phyloP scores from a whole-genome alignment of 2,888 invertebrate species.

The Philaethria dido region DNA sequence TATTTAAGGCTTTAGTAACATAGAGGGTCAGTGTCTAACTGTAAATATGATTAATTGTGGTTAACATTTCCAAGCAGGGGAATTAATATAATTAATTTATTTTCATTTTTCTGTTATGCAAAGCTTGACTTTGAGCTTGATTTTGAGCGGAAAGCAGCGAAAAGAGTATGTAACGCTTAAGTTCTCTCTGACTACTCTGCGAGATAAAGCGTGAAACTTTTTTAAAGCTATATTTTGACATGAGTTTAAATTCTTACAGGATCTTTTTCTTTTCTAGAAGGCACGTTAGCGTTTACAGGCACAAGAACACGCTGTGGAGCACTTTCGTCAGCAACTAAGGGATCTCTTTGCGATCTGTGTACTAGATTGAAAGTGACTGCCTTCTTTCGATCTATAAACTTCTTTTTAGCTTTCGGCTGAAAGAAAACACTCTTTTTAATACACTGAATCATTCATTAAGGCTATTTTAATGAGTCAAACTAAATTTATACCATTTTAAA shows the following conservation, averaged over 20 bases:
- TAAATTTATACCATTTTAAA: conserved; percentile 58
- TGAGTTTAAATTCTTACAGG: conserved; percentile 59
- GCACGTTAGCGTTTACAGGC: conserved; percentile 80
- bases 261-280: conserved; percentile 68
- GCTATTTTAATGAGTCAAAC: neutral
- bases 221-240: too few species aligned
- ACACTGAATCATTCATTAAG: neutral
- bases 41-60: too few species aligned
- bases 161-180: too few species aligned
- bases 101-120: too few species aligned
- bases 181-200: too few species aligned
- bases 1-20: too few species aligned
- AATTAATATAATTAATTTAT: too few species aligned
- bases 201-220: too few species aligned
- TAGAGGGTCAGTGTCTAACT: too few species aligned
- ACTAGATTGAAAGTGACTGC: conserved; percentile 96
- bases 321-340: conserved; percentile 92
- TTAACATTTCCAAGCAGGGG: too few species aligned
- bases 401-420: conserved; percentile 88
- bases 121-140: too few species aligned
- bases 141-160: too few species aligned
- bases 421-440: conserved; percentile 47
- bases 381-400: conserved; percentile 96
- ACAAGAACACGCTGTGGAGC: conserved; percentile 95
- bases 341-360: conserved; percentile 97